phyloP scores from a whole-genome alignment of 2,113 vertebrate genomes.

The Marcusenius ussheri region DNA sequence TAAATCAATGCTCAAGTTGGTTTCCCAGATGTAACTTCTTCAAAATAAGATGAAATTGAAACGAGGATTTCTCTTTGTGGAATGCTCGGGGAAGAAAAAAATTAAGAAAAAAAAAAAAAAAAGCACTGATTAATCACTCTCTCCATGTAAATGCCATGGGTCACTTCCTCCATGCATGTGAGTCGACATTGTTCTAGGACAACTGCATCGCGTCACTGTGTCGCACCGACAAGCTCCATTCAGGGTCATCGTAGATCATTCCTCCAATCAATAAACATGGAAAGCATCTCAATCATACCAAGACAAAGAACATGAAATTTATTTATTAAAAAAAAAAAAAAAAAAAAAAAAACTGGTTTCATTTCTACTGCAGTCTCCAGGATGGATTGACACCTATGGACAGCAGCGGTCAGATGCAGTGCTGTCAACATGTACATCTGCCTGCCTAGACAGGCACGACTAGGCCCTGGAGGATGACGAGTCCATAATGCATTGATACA shows the following conservation, averaged over 20 bases:
- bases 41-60: constrained; percentile 4
- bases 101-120: not conserved
- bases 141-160: not conserved
- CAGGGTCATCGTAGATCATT: not conserved
- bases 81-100: not conserved
- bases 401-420: not conserved
- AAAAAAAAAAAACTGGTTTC: not conserved
- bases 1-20: not conserved
- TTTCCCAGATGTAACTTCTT: constrained; percentile 1
- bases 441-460: not conserved
- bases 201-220: not conserved
- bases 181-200: not conserved
- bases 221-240: not conserved
- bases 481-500: not conserved
- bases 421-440: not conserved
- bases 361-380: not conserved
- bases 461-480: not conserved
- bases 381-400: not conserved
- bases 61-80: not conserved
- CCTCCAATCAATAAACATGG: not conserved
- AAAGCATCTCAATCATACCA: not conserved
- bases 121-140: not conserved
- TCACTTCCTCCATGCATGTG: constrained; percentile 22
- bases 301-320: not conserved
- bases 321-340: too few relatives aligned